Evolutionary conservation across 1,140 invertebrate species (phyloP).

Genomic region (Euura saliciscinereae): DNA sequence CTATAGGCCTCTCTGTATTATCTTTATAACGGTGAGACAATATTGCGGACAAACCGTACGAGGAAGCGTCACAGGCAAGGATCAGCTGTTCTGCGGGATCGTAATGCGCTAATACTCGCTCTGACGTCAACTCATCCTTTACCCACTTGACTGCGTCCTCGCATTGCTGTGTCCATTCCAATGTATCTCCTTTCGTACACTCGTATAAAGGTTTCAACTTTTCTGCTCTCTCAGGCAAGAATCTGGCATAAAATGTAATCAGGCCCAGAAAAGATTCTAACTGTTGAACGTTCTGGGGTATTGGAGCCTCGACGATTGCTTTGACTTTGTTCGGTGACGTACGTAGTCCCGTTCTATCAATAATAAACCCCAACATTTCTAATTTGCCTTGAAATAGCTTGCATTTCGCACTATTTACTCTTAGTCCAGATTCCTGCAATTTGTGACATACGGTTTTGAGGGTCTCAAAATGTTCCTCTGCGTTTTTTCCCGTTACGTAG

Average conservation of each 20-base stretch:
- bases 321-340: slow-evolving; percentile 11
- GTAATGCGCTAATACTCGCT: slow-evolving; percentile 2
- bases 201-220: not conserved
- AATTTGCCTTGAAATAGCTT: not conserved
- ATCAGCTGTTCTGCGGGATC: not conserved
- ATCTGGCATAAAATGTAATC: slow-evolving; percentile 13
- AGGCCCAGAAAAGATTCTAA: slow-evolving; percentile 9
- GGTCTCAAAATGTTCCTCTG: slow-evolving; percentile 30
- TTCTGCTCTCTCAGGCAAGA: not conserved
- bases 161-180: not conserved
- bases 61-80: slow-evolving; percentile 1
- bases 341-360: slow-evolving; percentile 8
- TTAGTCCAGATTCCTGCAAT: slow-evolving; percentile 25
- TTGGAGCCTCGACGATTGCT: slow-evolving; percentile 10
- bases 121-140: not conserved
- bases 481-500: slow-evolving; percentile 31
- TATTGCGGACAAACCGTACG: not conserved
- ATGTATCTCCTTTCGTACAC: slow-evolving; percentile 2
- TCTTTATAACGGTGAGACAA: not conserved
- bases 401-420: slow-evolving; percentile 28
- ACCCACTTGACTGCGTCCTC: slow-evolving; percentile 1
- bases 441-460: slow-evolving; percentile 29
- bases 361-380: slow-evolving; percentile 10
- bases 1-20: slow-evolving; percentile 1
- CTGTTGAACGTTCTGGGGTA: slow-evolving; percentile 10